Conservation (phyloP, 2,797 vertebrate species). For the Nannoperca obscura region DNA sequence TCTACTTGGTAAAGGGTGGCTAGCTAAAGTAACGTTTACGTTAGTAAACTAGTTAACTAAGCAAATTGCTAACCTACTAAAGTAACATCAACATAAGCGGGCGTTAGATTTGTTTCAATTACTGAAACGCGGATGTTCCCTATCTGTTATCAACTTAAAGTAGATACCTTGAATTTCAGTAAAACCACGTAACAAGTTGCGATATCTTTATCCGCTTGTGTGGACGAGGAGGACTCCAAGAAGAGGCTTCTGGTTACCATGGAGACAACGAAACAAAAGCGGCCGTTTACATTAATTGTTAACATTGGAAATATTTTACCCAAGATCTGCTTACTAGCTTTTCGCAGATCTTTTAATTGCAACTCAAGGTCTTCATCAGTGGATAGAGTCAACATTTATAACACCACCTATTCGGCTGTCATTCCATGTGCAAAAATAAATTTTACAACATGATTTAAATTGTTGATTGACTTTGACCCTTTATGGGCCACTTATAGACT, state of each 20-base stretch:
- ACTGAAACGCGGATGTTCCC: background rate
- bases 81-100: no score
- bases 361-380: background rate
- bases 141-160: background rate
- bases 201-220: rapidly evolving
- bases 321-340: background rate
- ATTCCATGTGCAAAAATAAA: background rate
- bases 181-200: background rate
- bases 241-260: constrained; percentile 31
- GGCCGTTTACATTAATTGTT: background rate
- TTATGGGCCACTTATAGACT: background rate
- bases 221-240: no score
- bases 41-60: background rate
- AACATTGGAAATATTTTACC: background rate
- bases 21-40: background rate
- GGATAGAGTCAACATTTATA: background rate
- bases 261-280: constrained; percentile 16
- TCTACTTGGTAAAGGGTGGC: background rate
- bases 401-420: no score
- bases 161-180: constrained; percentile 35
- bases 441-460: background rate
- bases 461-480: background rate
- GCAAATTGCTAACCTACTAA: background rate
- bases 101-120: no score
- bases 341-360: background rate